Evolutionary conservation across 2,888 invertebrate species (phyloP), one percentile per base, ranked within the genome.

Genomic region (Morpho achilles): DNA sequence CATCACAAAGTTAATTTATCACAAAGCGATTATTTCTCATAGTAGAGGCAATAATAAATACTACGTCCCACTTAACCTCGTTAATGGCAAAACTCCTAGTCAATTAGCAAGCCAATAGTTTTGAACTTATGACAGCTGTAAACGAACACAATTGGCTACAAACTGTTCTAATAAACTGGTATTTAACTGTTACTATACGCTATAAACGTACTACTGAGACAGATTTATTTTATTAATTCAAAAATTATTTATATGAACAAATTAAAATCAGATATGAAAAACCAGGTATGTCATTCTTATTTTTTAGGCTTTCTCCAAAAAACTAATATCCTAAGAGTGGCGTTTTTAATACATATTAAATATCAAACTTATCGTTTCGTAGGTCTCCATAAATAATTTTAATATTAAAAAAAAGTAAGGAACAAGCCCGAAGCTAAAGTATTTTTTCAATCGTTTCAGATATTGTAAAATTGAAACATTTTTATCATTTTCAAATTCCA

Each of bases 31-130:
- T 57, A 43, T 45, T 52, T 42, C 49, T 58, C 44, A 9, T 51
- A 8, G 23, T 49, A 5, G 4, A 32, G 32, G 5, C 32, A 32
- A 32, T 32, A 32, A 32, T 32, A 60, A 58, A 61, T 58, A 79
- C 71, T 75, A 77, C 73, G 73, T 73, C 65, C 76, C 84, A 85
- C 77, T 85, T 86, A 78, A 87, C 86, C 83, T 73, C 69, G 71
- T 71, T 79, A 81, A 81, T 83, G 74, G 74, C 76, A 75, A 77
- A 83, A 83, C 80, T 83, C 80, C 78, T 73, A 82, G 77, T 77
- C 77, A 84, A 86, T 84, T 84, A 86, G 77, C 77, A 72, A 76
- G 75, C 72, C 79, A 80, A 82, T 80, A 79, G 78, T 81, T 82
- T 76, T 80, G 78, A 81, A 81, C 79, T 79, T 80, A 76, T 77